Base-by-base conservation (phyloP, 2,113 vertebrate species). In the Atrichornis clamosus region DNA sequence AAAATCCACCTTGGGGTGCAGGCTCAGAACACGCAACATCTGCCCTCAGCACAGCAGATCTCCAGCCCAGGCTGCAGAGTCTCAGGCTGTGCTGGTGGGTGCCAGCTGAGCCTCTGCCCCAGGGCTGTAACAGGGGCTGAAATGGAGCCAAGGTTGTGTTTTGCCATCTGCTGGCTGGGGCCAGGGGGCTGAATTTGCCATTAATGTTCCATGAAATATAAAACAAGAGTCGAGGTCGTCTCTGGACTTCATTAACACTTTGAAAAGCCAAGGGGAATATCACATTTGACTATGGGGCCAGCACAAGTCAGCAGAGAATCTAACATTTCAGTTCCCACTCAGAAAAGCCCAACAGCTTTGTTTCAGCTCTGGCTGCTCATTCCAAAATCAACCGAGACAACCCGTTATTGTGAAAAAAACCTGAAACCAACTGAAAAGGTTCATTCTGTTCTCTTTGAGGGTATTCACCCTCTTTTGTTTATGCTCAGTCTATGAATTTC, bases 221-320 rank as follows among this genome's bases (percentile, higher is more conserved):
- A 94, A 95, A 63, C 75, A 87, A 90, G 84, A 96, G 78, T n/a
- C 0, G 3, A 90, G 35, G 63, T 80, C 0, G 7, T 79, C 91
- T 93, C 94, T 95, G 91, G 93, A 55, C 91, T 94, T 91, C 84
- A 94, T 96, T 96, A 96, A 80, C 93, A 80, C 94, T 90, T 94
- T 50, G 90, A 74, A 90, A 94, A 83, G 90, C 87, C 91, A 87
- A 47, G 63, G 91, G 94, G 93, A 93, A 89, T 96, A 97, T 96
- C 90, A 83, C 35, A 30, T 94, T 89, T 95, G 91, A 49, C 84
- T 94, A 22, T 0, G 7, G 63, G 87, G 82, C 87, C 94, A 85
- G 74, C 87, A 73, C 16, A 46, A 95, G 70, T 47, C 90, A 90
- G 82, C 63, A 91, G 93, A 96, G 94, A 69, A 49, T 93, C 87